Base-by-base conservation (phyloP, 2,888 invertebrate species). In the Malachius bipustulatus region DNA sequence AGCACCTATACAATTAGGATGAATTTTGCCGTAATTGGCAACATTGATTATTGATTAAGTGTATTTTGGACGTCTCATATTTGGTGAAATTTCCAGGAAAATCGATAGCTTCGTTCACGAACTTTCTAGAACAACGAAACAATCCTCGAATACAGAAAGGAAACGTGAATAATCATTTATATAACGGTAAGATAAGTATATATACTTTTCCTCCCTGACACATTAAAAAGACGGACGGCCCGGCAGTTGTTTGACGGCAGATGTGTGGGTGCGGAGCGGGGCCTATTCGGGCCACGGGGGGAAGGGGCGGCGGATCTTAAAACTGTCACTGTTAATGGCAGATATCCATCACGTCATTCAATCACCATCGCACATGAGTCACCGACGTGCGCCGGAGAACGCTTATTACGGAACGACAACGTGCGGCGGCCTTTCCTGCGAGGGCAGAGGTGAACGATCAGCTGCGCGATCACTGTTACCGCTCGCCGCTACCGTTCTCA, bases 261-360 rank as follows among this genome's bases (percentile, higher is more conserved):
- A 34, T 38, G 37, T 45, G 53, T 49, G 49, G 48, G 52, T 48
- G 50, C 44, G 48, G 38, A 36, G 29, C 43, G 37, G 43, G 32
- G 33, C 32, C 39, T 24, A 44, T 34, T 39, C 40, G 43, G 41
- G 37, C 37, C 42, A 32, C 34, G 37, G 35, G 44, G 38, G 46
- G 41, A 44, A 49, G 38, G 48, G 41, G 38, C 40, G 45, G 48
- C 50, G 40, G 53, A 59, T 59, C 59, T 62, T 61, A 62, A 63
- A 63, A 60, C 60, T 60, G 62, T 62, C 62, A 62, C 59, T 51
- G 56, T 52, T 62, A 62, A 62, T 63, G 61, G 61, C 60, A 62
- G 60, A 60, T 62, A 62, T 62, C 61, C 58, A 62, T 62, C 61
- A 62, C 53, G 57, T 49, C 59, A 56, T 60, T 62, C 62, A 59